Evolutionary conservation across 2,113 vertebrate genomes (phyloP), one percentile per base, ranked within the genome.

Genomic region (Ornithorhynchus anatinus): DNA sequence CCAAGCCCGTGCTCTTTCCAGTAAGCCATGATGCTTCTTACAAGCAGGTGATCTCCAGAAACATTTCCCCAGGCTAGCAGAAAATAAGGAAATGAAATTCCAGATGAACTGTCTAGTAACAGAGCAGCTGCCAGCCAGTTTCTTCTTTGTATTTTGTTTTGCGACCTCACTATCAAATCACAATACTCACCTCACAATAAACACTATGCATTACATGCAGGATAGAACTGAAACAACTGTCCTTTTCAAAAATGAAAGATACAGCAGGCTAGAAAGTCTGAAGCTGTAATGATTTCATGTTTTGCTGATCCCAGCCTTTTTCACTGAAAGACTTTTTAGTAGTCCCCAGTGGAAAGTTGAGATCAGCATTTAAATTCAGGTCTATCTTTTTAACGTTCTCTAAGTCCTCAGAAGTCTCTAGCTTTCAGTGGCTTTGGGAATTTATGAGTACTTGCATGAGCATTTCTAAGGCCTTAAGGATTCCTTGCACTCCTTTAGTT

Each of bases 251-350:
- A 81, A 69, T 82, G 80, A 88, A 92, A 91, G 85, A 92, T 79
- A 91, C 92, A 91, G 80, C 84, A 89, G 84, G 84, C 64, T 88
- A 87, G 84, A 90, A 92, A 91, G 87, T 88, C 85, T 92, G 83
- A 83, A 86, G 84, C 81, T 82, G 82, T 92, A 93, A 93, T 84
- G 88, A 92, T 89, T 93, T 92, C 83, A 87, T 90, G 90, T 94
- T 94, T 92, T 94, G 93, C 91, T 94, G 91, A 94, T 92, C 88
- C 79, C 66, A 74, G 84, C 52, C 77, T 92, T 93, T 94, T 89
- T 81, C 81, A 73, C 77, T 88, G 87, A 93, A 92, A 93, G 83
- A 88, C 89, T 92, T 92, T 92, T 92, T 93, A 94, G 86, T 92
- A 85, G 86, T 91, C 92, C 87, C 91, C 76, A 61, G 88, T 89